Base-by-base conservation (phyloP, 1,140 invertebrate genomes). In the Listronotus oregonensis region DNA sequence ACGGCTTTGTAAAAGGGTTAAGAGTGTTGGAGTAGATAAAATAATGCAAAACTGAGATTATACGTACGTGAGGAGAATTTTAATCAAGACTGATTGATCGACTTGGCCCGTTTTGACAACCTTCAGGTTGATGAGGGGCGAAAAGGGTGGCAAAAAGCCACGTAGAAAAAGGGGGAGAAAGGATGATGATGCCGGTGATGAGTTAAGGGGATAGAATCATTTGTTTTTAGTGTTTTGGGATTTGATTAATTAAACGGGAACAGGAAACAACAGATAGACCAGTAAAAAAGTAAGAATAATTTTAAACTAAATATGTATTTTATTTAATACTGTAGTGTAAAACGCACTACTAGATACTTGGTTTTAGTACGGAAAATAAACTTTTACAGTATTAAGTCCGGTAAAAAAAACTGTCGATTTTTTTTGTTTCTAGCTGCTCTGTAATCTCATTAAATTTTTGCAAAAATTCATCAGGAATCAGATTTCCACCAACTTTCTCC, bases 11-110 rank as follows among this genome's bases (percentile, higher is more conserved):
- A 54, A 63, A 64, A 57, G 66, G 68, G 68, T 72, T 68, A 61
- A 72, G 68, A 64, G 71, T 70, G 68, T 68, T 57, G 34, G 34
- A 37, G 34, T 37, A 73, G 73, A 75, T 76, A 73, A 76, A 76
- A 76, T 75, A 76, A 74, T 74, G 73, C 73, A 71, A 73, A 75
- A 75, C 68, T 73, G 72, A 74, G 76, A 78, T 78, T 78, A 78
- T 77, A 60, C 66, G 71, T 71, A 76, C 76, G 76, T 78, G 76
- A 70, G 71, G 64, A 74, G 74, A 77, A 77, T 78, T 72, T 69
- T 72, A 78, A 78, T 76, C 71, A 58, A 64, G 69, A 50, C 72
- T 78, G 76, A 78, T 78, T 77, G 76, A 78, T 78, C 73, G 73
- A 68, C 67, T 64, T 52, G 68, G 58, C 60, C 60, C 65, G 68